phyloP scores from a whole-genome alignment of 2,888 invertebrate genomes.

The Myopa testacea region DNA sequence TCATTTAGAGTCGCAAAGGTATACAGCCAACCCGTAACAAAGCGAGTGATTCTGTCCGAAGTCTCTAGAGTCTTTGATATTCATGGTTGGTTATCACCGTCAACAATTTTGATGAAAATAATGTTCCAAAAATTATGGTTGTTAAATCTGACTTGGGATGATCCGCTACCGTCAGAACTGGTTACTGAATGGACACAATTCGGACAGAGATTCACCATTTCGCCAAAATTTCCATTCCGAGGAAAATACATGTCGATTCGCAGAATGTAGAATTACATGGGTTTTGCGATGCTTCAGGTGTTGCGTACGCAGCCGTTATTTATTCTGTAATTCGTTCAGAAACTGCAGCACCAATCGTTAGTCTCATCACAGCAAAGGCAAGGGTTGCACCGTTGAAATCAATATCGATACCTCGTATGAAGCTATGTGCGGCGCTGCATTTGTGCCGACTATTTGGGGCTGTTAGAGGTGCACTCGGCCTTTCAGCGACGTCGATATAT shows the following conservation, averaged over 20 bases:
- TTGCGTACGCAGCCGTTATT: no score
- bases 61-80: not conserved
- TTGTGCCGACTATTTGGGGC: conserved; percentile 6
- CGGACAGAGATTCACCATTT: not conserved
- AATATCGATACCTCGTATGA: conserved; percentile 12
- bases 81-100: not conserved
- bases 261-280: no score
- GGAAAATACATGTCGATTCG: no score
- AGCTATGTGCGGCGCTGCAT: conserved; percentile 1
- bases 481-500: conserved; percentile 23
- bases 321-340: no score
- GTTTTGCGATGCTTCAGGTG: not conserved
- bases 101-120: not conserved
- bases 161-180: not conserved
- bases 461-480: not conserved
- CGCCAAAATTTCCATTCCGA: no score
- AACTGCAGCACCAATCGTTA: not conserved
- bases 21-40: not conserved
- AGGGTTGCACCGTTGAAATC: conserved; percentile 16
- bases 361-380: conserved; percentile 14
- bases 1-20: not conserved
- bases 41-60: not conserved
- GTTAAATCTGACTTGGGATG: not conserved
- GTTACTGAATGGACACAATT: not conserved
- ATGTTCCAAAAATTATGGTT: conserved; percentile 2